phyloP scores from a whole-genome alignment of 2,797 vertebrate genomes.

The Cyclopterus lumpus region DNA sequence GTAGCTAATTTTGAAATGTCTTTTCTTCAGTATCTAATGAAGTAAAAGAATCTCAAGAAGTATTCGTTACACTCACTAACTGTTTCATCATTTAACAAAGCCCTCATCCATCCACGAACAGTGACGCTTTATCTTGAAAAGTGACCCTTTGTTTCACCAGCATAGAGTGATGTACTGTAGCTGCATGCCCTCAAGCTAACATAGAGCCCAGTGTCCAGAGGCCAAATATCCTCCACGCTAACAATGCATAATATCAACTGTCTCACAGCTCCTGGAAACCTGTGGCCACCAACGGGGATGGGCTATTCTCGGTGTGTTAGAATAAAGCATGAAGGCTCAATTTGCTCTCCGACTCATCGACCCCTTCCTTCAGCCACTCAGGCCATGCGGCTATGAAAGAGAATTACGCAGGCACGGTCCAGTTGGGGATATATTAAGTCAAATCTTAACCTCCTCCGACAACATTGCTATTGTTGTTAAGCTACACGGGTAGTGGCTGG shows the following conservation, averaged over 20 bases:
- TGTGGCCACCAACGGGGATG: constrained; percentile 64
- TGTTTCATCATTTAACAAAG: constrained; percentile 27
- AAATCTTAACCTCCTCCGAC: constrained; percentile 86
- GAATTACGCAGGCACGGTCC: constrained; percentile 89
- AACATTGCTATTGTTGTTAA: constrained; percentile 82
- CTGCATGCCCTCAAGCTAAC: constrained; percentile 69
- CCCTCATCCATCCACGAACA: constrained; percentile 41
- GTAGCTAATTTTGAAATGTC: not conserved
- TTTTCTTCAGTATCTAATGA: constrained; percentile 8
- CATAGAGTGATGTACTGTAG: constrained; percentile 40
- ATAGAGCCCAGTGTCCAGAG: constrained; percentile 59
- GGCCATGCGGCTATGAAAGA: constrained; percentile 87
- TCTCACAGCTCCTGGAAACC: constrained; percentile 57
- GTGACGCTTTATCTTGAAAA: constrained; percentile 45
- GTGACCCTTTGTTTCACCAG: constrained; percentile 47
- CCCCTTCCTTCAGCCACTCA: constrained; percentile 67
- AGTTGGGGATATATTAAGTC: constrained; percentile 95
- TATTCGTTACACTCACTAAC: constrained; percentile 26
- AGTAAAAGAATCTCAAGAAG: constrained; percentile 17
- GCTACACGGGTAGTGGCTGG: constrained; percentile 87
- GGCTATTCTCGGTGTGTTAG: constrained; percentile 74
- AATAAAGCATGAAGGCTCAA: constrained; percentile 87
- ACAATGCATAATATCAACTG: constrained; percentile 75
- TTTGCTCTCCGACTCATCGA: constrained; percentile 85
- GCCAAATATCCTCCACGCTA: constrained; percentile 63